Base-by-base conservation (phyloP, 2,888 invertebrate genomes). In the Psylliodes chrysocephalus region DNA sequence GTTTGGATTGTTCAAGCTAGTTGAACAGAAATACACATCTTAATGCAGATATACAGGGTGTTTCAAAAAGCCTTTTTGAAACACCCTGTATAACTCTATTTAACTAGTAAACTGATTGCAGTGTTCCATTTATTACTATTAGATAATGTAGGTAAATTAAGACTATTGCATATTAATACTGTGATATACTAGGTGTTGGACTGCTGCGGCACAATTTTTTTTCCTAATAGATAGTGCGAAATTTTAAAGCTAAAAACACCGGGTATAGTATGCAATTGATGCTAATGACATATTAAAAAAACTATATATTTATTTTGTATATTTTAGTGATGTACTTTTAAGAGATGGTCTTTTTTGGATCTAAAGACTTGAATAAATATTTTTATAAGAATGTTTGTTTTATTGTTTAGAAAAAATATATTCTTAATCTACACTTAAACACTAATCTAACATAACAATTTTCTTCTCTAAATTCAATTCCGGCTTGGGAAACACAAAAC, bases 401-500 rank as follows among this genome's bases (percentile, higher is more conserved):
- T n/a, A n/a, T n/a, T n/a, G n/a, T n/a, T n/a, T n/a, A n/a, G n/a
- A n/a, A n/a, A n/a, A n/a, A n/a, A n/a, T n/a, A n/a, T n/a, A n/a
- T n/a, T n/a, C n/a, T n/a, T n/a, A n/a, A n/a, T n/a, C n/a, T n/a
- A n/a, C n/a, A n/a, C n/a, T n/a, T n/a, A n/a, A n/a, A n/a, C n/a
- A 5, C 60, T 64, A 76, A 56, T 75, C 60, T 53, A 78, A 62
- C 68, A 77, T 70, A 4, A 78, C 67, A 60, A 78, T 73, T 49
- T 77, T 78, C 63, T 78, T 79, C 12, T 78, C 77, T 3, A 62
- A 55, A 63, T 75, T 67, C 42, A 81, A 63, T 54, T 71, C 68
- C 0, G 74, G 75, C 40, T 74, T 75, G 0, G 88, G 86, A 70
- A 88, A 87, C 22, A 92, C 76, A 70, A 88, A 86, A 55, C 86